Conservation (phyloP, 1,140 invertebrate genomes). For the Polypedilum vanderplanki region DNA sequence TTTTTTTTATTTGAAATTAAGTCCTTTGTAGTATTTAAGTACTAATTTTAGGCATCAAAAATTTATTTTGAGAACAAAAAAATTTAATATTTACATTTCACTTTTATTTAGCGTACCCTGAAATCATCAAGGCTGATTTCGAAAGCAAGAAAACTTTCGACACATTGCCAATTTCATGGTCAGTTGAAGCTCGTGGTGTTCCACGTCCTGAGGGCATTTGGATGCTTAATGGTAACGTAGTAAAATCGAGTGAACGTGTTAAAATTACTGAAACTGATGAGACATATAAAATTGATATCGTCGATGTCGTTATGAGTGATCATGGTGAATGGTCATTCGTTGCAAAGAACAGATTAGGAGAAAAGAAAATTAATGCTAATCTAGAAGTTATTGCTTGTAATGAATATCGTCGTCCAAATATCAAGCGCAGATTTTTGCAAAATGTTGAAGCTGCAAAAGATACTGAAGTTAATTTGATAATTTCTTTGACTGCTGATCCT, state of each 20-base stretch:
- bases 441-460: slow-evolving; percentile 51
- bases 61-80: no score
- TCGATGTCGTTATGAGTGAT: slow-evolving; percentile 60
- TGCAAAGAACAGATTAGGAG: slow-evolving; percentile 68
- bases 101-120: slow-evolving; percentile 59
- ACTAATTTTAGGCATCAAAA: no score
- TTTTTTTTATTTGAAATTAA: no score
- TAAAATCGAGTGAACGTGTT: slow-evolving; percentile 54
- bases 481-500: slow-evolving; percentile 75
- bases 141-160: slow-evolving; percentile 67
- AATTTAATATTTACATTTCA: no score
- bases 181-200: slow-evolving; percentile 61
- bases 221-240: slow-evolving; percentile 62
- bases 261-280: slow-evolving; percentile 63
- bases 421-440: slow-evolving; percentile 55
- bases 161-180: slow-evolving; percentile 63
- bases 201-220: slow-evolving; percentile 72
- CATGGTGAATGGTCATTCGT: slow-evolving; percentile 69
- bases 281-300: slow-evolving; percentile 62
- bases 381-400: slow-evolving; percentile 50
- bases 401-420: slow-evolving; percentile 68
- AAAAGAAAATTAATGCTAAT: slow-evolving; percentile 35
- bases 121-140: slow-evolving; percentile 62
- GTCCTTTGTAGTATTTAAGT: no score
- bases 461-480: slow-evolving; percentile 66